Conservation (phyloP, 2,113 vertebrate species). For the Andinoacara biseriatus region DNA sequence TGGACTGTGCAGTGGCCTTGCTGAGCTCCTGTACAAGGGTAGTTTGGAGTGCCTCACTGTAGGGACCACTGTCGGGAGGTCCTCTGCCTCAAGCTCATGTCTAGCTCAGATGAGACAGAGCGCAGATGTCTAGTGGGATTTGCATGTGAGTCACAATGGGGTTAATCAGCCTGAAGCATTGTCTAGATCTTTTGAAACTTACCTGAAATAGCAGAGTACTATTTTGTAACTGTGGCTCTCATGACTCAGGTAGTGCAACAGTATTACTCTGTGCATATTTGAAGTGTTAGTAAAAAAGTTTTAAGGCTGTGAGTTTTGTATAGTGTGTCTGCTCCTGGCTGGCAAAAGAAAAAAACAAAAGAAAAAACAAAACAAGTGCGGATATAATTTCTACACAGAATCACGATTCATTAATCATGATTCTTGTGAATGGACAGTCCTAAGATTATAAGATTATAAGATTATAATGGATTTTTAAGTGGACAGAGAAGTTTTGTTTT, state of each 20-base stretch:
- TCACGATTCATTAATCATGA: not conserved
- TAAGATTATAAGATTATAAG: not conserved
- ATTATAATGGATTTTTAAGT: conserved; percentile 16
- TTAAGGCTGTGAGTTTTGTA: not conserved
- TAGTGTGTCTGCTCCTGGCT: not conserved
- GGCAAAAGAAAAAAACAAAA: not conserved
- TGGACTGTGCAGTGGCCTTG: conserved; percentile 25
- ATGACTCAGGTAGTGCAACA: not conserved
- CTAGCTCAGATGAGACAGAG: not conserved
- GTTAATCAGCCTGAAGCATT: not conserved
- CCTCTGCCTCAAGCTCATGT: conserved; percentile 9
- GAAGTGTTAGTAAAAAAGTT: not conserved
- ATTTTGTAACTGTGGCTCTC: not conserved
- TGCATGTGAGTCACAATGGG: not conserved
- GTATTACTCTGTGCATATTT: not conserved
- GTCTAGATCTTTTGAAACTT: not conserved
- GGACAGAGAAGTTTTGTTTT: not conserved
- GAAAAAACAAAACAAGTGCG: not conserved
- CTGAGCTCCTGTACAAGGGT: conserved; percentile 12
- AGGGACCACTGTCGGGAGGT: conserved; percentile 26
- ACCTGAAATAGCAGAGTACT: not conserved
- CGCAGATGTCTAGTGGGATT: not conserved
- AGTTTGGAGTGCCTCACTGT: conserved; percentile 15
- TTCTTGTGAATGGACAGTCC: not conserved
- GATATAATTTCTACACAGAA: not conserved